A percentile compares a stretch with the other conserved stretches of the same genome.
These are phyloP conservation scores for Scarus forsteni DNA, from an alignment of 2,797 vertebrate genomes.

Conservation along the genomic window DNA sequence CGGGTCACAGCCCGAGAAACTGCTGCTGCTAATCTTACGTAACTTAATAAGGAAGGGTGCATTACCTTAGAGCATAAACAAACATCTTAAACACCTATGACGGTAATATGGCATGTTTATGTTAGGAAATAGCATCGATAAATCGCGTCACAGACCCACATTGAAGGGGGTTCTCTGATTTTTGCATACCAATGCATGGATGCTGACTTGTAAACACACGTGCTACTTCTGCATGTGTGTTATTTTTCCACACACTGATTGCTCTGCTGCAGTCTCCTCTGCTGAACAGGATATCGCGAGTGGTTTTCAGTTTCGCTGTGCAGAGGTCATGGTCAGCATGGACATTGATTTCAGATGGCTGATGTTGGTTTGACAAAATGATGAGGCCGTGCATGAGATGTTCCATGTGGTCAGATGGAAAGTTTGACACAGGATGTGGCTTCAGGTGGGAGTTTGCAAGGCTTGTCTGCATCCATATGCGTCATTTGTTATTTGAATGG, in stretches of 20 bases:
- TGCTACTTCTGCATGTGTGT: constrained; percentile 17
- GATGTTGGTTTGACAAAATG: constrained; percentile 30
- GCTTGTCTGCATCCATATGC: neutral
- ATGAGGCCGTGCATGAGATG: constrained; percentile 11
- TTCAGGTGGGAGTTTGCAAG: neutral
- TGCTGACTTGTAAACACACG: constrained; percentile 21
- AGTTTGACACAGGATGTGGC: neutral
- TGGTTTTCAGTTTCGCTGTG: constrained; percentile 54
- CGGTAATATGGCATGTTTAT: neutral
- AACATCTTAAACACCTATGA: neutral
- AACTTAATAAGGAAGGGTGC: constrained; percentile 39
- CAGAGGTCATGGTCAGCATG: constrained; percentile 58
- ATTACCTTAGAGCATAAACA: constrained; percentile 14
- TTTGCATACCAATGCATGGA: neutral
- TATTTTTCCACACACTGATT: constrained; percentile 13
- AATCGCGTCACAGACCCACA: too few species aligned
- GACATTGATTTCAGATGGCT: constrained; percentile 29
- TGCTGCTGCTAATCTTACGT: constrained; percentile 24
- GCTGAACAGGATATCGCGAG: neutral
- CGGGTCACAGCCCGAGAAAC: constrained; percentile 16
- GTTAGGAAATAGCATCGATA: neutral
- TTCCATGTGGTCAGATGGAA: neutral
- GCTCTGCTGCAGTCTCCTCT: constrained; percentile 48
- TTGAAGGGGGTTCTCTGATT: too few species aligned
- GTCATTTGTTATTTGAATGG: neutral